Evolutionary conservation across 2,888 invertebrate genomes (phyloP).

Genomic region (Eledone cirrhosa): DNA sequence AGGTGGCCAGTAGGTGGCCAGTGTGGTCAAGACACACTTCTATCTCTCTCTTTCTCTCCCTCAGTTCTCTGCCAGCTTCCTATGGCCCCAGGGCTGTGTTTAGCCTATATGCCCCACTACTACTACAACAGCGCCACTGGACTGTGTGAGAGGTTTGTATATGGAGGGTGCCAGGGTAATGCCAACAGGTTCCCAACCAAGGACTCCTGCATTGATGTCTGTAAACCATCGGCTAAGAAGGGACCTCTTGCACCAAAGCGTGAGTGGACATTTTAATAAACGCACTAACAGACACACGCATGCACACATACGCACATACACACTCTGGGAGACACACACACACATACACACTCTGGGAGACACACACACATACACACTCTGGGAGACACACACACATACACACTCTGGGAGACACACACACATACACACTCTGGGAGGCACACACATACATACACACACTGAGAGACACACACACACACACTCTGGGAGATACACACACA

Average conservation of each 20-base stretch:
- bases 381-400: background rate
- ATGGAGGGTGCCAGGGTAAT: slow-evolving; percentile 73
- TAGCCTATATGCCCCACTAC: slow-evolving; percentile 58
- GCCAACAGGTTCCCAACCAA: slow-evolving; percentile 70
- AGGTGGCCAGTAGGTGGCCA: no score
- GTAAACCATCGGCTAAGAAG: slow-evolving; percentile 5
- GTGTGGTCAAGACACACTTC: no score
- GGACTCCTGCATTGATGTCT: slow-evolving; percentile 17
- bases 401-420: background rate
- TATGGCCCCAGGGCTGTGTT: slow-evolving; percentile 51
- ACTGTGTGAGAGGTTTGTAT: slow-evolving; percentile 77
- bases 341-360: no score
- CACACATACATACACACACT: background rate
- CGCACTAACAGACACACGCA: no score
- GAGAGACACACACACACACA: background rate
- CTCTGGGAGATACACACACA: background rate
- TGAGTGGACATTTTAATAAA: no score
- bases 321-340: no score
- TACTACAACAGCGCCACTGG: slow-evolving; percentile 70
- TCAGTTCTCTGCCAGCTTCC: slow-evolving; percentile 42
- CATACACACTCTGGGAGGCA: background rate
- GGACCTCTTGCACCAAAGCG: no score
- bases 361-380: no score
- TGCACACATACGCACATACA: no score
- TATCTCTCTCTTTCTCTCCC: slow-evolving; percentile 67